Base-by-base conservation (phyloP, 2,888 invertebrate genomes). In the Dascillus cervinus region DNA sequence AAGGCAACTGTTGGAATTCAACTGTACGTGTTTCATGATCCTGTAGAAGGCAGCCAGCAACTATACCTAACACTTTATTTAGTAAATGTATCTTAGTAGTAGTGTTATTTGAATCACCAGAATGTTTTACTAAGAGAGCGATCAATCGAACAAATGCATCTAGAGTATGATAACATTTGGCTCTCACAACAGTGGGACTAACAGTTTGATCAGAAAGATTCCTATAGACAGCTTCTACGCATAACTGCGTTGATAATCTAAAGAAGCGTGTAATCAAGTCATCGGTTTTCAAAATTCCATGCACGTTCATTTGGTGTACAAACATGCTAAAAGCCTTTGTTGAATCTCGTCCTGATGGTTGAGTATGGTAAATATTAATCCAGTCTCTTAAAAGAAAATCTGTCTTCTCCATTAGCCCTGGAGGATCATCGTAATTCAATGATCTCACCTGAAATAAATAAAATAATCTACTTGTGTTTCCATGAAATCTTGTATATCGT, bases 211-310 rank as follows among this genome's bases (percentile, higher is more conserved):
- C 46, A 9, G 43, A 21, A 22, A 46, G 32, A 13, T 32, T 43
- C 35, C 92, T 78, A 61, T 95, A 95, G 19, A 94, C 91, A 34
- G 90, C 78, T 61, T 96, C 94, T 2, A 96, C 87, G 64, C 96
- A 96, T 74, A 95, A 83, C 63, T 96, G 94, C 0, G 94, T 92
- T 32, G 94, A 92, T 39, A 96, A 78, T 22, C 97, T 79, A 73
- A 99, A 96, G 71, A 98, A 98, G 34, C 96, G 71, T 0, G 95
- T 92, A 41, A 98, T 95, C 55, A 95, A 73, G 57, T 98, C 97
- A 58, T 99, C 98, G 0, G 95, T 94, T 64, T 96, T 96, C 29
- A 96, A 70, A 37, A 98, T 92, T 3, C 98, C 92, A 50, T 90
- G 87, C 53, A 88, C 77, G 62, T 95, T 95, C 94, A 98, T 92